phyloP scores from a whole-genome alignment of 2,888 invertebrate species.

The Vannuccia rotundouncinata region DNA sequence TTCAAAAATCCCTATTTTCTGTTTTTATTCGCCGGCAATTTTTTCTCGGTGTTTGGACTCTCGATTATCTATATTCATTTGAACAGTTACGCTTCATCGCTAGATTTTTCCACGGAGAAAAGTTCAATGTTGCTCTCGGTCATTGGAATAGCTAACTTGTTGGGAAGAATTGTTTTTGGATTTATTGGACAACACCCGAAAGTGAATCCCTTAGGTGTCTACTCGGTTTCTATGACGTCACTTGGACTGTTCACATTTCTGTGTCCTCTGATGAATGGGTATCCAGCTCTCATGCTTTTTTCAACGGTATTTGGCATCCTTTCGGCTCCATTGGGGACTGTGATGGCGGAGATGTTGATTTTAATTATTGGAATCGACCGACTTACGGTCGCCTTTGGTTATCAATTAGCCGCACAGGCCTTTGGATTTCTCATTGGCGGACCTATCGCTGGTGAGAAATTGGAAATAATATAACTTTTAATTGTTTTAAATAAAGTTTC shows the following conservation, averaged over 20 bases:
- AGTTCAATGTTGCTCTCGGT: neutral
- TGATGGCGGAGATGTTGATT: neutral
- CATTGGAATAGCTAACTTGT: conserved; percentile 8
- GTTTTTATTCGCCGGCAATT: conserved; percentile 43
- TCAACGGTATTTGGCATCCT: neutral
- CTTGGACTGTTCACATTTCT: neutral
- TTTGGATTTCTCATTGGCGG: neutral
- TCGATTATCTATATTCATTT: neutral
- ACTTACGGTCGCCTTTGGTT: neutral
- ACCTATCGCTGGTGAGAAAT: neutral
- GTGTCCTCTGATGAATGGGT: neutral
- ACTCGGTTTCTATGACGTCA: neutral
- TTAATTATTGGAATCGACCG: neutral
- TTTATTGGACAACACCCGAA: conserved; percentile 8
- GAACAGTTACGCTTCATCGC: neutral
- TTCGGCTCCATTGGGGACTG: neutral
- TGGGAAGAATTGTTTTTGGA: neutral
- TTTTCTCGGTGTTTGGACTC: conserved; percentile 39
- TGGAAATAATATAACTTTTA: no score
- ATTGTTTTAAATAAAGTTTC: no score
- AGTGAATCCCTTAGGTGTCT: neutral
- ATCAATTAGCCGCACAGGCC: neutral
- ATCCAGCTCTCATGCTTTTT: neutral
- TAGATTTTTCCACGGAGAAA: neutral
- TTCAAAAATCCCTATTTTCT: conserved; percentile 43